These are phyloP conservation scores for Mus musculus DNA, from an alignment of 2,113 vertebrate genomes.

Conservation along the genomic window GRCm39 chr7:100511501-100512000, in stretches of 20 bases:
- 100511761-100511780: neutral
- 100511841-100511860: neutral
- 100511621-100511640: neutral
- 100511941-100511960: neutral
- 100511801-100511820: neutral
- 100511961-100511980: conserved; percentile 24
- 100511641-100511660: neutral
- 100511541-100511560: too few relatives aligned
- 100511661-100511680: neutral
- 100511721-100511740: neutral
- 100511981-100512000: conserved; percentile 45
- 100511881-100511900: neutral
- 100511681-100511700: neutral
- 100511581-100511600: neutral
- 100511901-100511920: neutral
- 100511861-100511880: neutral
- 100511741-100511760: conserved; percentile 15
- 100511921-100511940: neutral
- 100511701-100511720: neutral
- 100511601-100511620: neutral
- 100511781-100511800: neutral
- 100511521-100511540: too few relatives aligned
- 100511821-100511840: neutral
- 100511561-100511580: neutral
- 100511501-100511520: neutral